Evolutionary conservation across 2,888 invertebrate species (phyloP).

Genomic region (Spisula solida): DNA sequence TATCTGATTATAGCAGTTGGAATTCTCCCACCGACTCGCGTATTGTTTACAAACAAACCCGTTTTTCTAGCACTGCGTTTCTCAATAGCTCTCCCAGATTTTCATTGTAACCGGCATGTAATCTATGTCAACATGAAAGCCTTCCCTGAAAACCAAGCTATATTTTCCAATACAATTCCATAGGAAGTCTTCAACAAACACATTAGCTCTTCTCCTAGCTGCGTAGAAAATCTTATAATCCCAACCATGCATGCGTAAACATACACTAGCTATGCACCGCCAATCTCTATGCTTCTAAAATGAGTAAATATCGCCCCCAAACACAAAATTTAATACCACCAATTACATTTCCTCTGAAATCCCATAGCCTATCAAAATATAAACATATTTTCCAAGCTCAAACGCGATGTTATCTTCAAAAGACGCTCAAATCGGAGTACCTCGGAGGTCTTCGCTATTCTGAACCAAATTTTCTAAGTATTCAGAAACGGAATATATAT

Average conservation of each 20-base stretch:
- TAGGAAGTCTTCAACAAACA: conserved; percentile 17
- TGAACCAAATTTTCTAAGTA: not conserved
- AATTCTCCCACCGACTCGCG: not conserved
- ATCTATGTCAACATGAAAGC: conserved; percentile 27
- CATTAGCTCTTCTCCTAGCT: conserved; percentile 30
- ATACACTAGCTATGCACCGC: not conserved
- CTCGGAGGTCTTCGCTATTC: not conserved
- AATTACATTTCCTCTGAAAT: not conserved
- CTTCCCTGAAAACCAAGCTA: conserved; percentile 19
- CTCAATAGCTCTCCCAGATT: conserved; percentile 25
- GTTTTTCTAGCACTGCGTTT: not conserved
- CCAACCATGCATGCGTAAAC: conserved; percentile 31
- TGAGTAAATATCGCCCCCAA: not conserved
- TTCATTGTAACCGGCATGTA: conserved; percentile 35
- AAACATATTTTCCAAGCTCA: not conserved
- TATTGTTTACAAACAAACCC: conserved; percentile 38
- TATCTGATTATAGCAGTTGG: not conserved
- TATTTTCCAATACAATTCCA: conserved; percentile 43
- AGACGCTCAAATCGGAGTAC: not conserved
- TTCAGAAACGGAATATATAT: not conserved
- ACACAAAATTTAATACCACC: not conserved
- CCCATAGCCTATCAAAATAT: not conserved
- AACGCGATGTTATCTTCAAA: not conserved
- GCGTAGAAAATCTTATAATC: conserved; percentile 30
- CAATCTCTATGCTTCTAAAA: not conserved